phyloP scores from a whole-genome alignment of 2,113 vertebrate genomes.

The Anthoscopus minutus region DNA sequence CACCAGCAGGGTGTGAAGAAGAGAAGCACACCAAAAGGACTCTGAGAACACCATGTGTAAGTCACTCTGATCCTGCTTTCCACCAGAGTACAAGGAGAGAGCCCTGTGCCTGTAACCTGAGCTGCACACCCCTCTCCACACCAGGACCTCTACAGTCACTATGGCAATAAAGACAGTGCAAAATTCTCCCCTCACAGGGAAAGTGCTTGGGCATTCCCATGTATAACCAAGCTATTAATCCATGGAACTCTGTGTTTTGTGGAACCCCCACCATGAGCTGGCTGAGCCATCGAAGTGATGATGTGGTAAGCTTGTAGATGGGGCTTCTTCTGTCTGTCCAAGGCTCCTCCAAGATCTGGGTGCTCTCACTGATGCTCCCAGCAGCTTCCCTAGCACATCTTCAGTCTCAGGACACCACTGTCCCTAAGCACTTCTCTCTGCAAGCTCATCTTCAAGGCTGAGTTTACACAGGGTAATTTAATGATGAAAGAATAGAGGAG shows the following conservation, averaged over 20 bases:
- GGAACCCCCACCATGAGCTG: not conserved
- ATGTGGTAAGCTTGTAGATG: not conserved
- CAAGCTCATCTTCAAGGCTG: not conserved
- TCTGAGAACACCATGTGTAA: accelerated
- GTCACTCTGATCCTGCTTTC: not conserved
- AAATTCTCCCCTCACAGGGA: not conserved
- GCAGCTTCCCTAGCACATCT: not conserved
- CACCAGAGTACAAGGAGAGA: not conserved
- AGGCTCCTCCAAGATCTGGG: not conserved
- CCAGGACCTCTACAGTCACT: not conserved
- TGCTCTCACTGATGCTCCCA: accelerated
- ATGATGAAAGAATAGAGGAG: not conserved
- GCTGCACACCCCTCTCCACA: not conserved
- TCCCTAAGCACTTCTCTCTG: not conserved
- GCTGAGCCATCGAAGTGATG: not conserved
- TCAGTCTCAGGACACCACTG: accelerated
- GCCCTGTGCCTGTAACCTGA: not conserved
- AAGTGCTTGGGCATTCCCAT: not conserved
- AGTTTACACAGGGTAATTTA: not conserved
- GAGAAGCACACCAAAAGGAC: not conserved
- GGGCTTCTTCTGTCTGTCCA: not conserved
- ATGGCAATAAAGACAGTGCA: not conserved
- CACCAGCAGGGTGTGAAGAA: not conserved
- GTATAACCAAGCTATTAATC: not conserved
- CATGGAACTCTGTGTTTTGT: not conserved